These are phyloP conservation scores for Drosophila pseudoobscura DNA, from an alignment of 1,140 invertebrate genomes.

Conservation along the genomic window DNA sequence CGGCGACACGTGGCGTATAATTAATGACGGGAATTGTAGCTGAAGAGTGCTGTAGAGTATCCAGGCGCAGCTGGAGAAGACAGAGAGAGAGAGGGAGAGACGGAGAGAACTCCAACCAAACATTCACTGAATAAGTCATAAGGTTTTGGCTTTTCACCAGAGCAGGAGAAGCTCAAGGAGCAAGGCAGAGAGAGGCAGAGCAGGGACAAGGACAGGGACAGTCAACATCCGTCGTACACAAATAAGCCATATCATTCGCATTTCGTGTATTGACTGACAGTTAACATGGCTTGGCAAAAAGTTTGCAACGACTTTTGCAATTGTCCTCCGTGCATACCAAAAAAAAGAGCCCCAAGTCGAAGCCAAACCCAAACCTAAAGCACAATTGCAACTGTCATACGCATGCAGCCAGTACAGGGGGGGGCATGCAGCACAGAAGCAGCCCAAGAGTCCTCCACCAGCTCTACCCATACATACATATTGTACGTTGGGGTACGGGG, in stretches of 20 bases:
- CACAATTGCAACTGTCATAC: constrained; percentile 73
- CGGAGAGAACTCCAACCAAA: constrained; percentile 25
- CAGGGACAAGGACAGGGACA: not conserved
- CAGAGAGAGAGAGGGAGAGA: constrained; percentile 1
- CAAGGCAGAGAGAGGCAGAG: not conserved
- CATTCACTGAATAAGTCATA: constrained; percentile 77
- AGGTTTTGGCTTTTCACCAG: constrained; percentile 58
- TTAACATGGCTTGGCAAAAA: constrained; percentile 73
- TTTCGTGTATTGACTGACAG: constrained; percentile 77
- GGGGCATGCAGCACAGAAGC: not conserved
- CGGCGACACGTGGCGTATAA: constrained; percentile 72
- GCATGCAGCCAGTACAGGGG: constrained; percentile 25
- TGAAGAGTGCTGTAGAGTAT: not conserved
- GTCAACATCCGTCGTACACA: constrained; percentile 53
- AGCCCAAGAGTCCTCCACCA: constrained; percentile 22
- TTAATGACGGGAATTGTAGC: constrained; percentile 64
- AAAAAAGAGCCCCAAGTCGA: constrained; percentile 17
- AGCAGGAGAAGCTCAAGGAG: not conserved
- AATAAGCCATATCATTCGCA: constrained; percentile 77
- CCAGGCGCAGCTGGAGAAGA: not conserved
- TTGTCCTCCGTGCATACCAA: constrained; percentile 69
- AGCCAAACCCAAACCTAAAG: constrained; percentile 11
- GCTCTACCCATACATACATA: constrained; percentile 19
- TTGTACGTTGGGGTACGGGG: no score
- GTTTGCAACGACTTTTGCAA: constrained; percentile 70